phyloP scores from a whole-genome alignment of 2,113 vertebrate genomes.

The Bubo scandiacus region DNA sequence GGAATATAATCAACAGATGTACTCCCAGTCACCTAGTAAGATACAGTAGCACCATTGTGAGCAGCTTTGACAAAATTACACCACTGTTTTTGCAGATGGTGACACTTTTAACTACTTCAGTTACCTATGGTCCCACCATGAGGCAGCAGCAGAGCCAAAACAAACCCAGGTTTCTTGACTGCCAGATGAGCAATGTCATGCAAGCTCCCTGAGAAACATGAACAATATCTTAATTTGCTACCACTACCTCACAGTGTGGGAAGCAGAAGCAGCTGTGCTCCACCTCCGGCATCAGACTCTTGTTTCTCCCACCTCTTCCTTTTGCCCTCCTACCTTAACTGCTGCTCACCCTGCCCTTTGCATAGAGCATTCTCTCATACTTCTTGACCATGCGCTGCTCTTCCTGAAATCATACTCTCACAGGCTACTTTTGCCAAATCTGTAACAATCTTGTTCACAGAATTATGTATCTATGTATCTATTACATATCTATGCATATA shows the following conservation, averaged over 20 bases:
- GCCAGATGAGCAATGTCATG: background rate
- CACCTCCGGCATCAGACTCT: background rate
- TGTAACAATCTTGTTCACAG: background rate
- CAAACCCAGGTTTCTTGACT: background rate
- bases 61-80: background rate
- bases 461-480: background rate
- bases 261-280: background rate
- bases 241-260: background rate
- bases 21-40: background rate
- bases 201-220: background rate
- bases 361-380: background rate
- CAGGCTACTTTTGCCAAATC: background rate
- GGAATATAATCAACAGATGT: background rate
- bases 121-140: background rate
- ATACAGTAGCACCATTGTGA: background rate
- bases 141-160: background rate
- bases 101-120: background rate
- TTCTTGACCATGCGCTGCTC: background rate
- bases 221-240: rapidly evolving
- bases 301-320: background rate
- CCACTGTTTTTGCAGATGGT: background rate
- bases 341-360: background rate
- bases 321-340: background rate
- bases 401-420: background rate
- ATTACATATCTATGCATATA: background rate